Evolutionary conservation across 2,797 vertebrate species (phyloP), one percentile per base, ranked within the genome.

Genomic region (Syngnathus rostellatus): DNA sequence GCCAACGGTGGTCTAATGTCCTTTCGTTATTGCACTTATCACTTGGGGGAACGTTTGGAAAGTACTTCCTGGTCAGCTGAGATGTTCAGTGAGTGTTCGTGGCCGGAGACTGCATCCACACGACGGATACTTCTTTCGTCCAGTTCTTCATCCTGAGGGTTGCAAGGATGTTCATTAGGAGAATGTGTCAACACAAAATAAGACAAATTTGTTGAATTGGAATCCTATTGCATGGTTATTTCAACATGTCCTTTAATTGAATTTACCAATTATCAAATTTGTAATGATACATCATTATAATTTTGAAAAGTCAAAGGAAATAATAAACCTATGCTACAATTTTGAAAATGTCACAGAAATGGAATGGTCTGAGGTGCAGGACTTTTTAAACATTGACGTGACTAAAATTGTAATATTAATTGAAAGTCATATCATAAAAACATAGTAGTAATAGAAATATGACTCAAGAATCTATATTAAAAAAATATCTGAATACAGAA

Each of bases 101-200:
- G 54, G 14, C 7, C 17, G 1, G 40, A n/a, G 12, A 61, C 21
- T 9, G 41, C 43, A 11, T 68, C 71, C 38, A 69, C 67, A 48
- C 48, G 2, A 5, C 31, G 64, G 2, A 68, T 68, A 25, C 62
- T 70, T 53, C 31, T 69, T 16, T 67, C 68, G 0, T 79, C 83
- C 69, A 85, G 61, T 39, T 92, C 91, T 41, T 91, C 90, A 75
- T 93, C 92, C 92, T 94, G 75, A 55, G 70, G 64, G 73, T 62
- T 8, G 23, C n/a, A 62, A 21, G 14, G 12, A 17, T 16, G 21
- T 43, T 25, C n/a, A 23, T 62, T 23, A 16, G 23, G 38, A 31
- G 23, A 12, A 0, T 12, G 14, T 37, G 25, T 16, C 14, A 57
- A 0, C 23, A 37, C 5, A 40, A 40, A 21, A 61, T 31, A 9